Evolutionary conservation across 1,140 invertebrate genomes (phyloP).

Genomic region (Anadara kagoshimensis): DNA sequence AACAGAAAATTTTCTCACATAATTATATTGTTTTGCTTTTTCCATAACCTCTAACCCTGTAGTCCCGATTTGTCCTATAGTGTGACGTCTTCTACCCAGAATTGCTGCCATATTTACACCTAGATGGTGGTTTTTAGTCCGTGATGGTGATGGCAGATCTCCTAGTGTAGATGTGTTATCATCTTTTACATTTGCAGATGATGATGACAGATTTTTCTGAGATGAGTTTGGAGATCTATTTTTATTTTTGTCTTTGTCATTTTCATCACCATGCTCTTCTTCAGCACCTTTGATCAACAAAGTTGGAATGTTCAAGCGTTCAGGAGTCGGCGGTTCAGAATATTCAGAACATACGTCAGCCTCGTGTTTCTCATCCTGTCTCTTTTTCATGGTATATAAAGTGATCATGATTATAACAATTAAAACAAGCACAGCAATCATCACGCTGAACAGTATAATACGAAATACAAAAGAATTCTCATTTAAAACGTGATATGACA

Average conservation of each 20-base stretch:
- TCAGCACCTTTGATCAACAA: constrained; percentile 49
- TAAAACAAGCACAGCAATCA: constrained; percentile 13
- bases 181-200: constrained; percentile 8
- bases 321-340: constrained; percentile 33
- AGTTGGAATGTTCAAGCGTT: constrained; percentile 50
- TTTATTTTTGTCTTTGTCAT: constrained; percentile 17
- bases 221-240: constrained; percentile 13
- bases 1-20: constrained; percentile 72
- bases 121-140: constrained; percentile 46
- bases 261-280: constrained; percentile 23
- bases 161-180: constrained; percentile 44
- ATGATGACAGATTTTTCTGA: constrained; percentile 15
- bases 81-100: constrained; percentile 62
- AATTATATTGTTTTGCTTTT: constrained; percentile 67
- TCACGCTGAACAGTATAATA: constrained; percentile 23
- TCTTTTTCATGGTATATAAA: constrained; percentile 5
- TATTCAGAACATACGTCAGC: constrained; percentile 20
- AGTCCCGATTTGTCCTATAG: constrained; percentile 65
- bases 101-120: constrained; percentile 62
- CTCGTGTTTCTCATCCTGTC: background rate
- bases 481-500: constrained; percentile 36
- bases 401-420: constrained; percentile 18
- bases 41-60: constrained; percentile 48
- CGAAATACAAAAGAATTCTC: constrained; percentile 25
- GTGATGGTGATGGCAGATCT: constrained; percentile 38